Evolutionary conservation across 2,888 invertebrate genomes (phyloP).

Genomic region (Galeruca laticollis): DNA sequence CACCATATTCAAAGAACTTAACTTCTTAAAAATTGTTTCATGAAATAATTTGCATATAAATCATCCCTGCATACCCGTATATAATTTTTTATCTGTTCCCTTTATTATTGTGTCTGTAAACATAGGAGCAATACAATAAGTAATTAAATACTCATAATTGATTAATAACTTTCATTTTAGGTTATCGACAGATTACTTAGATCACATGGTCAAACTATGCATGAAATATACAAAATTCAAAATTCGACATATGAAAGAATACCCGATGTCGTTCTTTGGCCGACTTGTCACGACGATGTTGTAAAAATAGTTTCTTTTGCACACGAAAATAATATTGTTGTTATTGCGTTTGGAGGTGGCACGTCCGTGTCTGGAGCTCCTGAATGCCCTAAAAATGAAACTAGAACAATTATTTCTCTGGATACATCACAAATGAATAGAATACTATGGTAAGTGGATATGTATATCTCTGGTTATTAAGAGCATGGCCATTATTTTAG

Average conservation of each 20-base stretch:
- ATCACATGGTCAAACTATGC: constrained; percentile 93
- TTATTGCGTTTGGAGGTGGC: constrained; percentile 87
- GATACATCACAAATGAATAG: constrained; percentile 97
- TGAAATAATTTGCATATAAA: too few relatives aligned
- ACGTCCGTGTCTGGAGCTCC: constrained; percentile 65
- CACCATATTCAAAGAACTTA: too few relatives aligned
- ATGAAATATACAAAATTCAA: constrained; percentile 86
- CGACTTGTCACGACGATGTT: constrained; percentile 87
- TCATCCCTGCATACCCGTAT: too few relatives aligned
- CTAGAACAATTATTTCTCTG: constrained; percentile 85
- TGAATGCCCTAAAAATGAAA: constrained; percentile 84
- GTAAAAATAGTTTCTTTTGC: constrained; percentile 84
- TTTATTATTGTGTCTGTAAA: too few relatives aligned
- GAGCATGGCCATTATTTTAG: neutral
- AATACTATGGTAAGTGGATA: constrained; percentile 79
- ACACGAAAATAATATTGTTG: constrained; percentile 78
- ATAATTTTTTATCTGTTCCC: too few relatives aligned
- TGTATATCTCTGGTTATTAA: neutral
- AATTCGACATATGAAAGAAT: constrained; percentile 83
- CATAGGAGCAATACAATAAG: too few relatives aligned
- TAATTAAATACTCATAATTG: neutral
- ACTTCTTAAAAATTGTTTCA: too few relatives aligned
- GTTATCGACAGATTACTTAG: constrained; percentile 84
- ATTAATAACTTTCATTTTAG: constrained; percentile 25
- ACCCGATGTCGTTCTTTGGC: constrained; percentile 96